A percentile compares a stretch with the other conserved stretches of the same genome.
Conservation (phyloP, 2,797 vertebrate species). For the Sphenopsis melanotis region DNA sequence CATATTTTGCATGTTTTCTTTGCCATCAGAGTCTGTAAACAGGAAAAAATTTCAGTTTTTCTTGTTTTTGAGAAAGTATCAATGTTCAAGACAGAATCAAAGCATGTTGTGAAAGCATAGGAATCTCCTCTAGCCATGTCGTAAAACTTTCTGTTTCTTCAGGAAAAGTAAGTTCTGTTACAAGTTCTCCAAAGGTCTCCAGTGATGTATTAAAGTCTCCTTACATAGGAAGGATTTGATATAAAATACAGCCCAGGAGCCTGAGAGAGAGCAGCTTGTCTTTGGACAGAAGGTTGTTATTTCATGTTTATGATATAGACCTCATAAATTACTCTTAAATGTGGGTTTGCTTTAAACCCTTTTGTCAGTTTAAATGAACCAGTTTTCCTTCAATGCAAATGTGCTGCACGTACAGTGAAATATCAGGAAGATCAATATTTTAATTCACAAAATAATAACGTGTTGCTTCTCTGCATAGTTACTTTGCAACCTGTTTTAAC, state of each 20-base stretch:
- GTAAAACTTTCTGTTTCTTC: conserved; percentile 19
- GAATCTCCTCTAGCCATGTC: neutral
- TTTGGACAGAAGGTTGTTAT: conserved; percentile 32
- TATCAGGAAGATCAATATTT: neutral
- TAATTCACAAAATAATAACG: neutral
- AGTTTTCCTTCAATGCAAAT: neutral
- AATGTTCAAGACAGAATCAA: neutral
- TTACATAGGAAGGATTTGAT: conserved; percentile 21
- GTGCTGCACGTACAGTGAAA: neutral
- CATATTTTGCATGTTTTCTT: neutral
- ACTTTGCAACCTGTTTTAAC: conserved; percentile 19
- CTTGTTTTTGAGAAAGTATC: neutral
- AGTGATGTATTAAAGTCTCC: conserved; percentile 42
- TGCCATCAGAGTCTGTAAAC: neutral
- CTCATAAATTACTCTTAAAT: conserved; percentile 51
- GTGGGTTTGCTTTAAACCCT: conserved; percentile 8
- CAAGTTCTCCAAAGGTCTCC: conserved; percentile 28
- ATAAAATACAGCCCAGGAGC: conserved; percentile 41
- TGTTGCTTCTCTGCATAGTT: neutral
- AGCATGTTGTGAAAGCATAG: neutral
- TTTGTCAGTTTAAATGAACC: conserved; percentile 29
- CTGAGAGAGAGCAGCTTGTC: conserved; percentile 34
- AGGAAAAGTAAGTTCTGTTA: conserved; percentile 8
- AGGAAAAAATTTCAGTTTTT: neutral
- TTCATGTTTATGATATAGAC: conserved; percentile 42